phyloP scores from a whole-genome alignment of 1,140 invertebrate genomes.

The Tetragonula clypearis region DNA sequence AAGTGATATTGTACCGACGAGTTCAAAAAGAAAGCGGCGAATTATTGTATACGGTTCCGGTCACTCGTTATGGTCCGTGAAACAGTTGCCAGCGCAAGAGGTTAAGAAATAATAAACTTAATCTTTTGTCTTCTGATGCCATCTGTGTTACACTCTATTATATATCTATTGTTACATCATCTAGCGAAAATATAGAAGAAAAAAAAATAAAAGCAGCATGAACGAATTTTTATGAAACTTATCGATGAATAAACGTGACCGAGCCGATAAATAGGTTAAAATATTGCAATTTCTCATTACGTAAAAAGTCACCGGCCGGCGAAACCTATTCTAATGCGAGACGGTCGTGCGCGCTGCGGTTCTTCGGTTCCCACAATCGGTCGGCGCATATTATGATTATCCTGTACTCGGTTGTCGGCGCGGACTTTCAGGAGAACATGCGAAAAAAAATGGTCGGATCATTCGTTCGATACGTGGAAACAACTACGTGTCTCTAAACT shows the following conservation, averaged over 20 bases:
- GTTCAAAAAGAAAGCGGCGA: too few species aligned
- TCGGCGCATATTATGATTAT: constrained; percentile 24
- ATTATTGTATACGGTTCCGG: too few species aligned
- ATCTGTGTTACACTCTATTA: too few species aligned
- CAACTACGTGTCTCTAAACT: background rate
- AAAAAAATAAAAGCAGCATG: background rate
- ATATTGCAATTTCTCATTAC: constrained; percentile 9
- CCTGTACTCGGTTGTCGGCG: background rate
- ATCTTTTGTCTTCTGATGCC: too few species aligned
- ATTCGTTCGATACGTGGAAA: background rate
- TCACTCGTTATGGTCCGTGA: too few species aligned
- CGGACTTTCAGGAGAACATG: background rate
- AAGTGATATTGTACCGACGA: too few species aligned
- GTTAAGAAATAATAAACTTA: too few species aligned
- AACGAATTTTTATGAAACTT: background rate
- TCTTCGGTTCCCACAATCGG: constrained; percentile 30
- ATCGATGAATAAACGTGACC: background rate
- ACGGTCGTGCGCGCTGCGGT: constrained; percentile 3
- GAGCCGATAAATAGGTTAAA: constrained; percentile 21
- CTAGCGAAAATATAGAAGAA: background rate
- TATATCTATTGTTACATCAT: background rate
- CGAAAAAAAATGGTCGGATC: constrained; percentile 32
- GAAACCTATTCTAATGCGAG: constrained; percentile 27
- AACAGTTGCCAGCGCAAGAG: too few species aligned
- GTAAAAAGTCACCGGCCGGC: constrained; percentile 4